These are phyloP conservation scores for Diphyllodes magnificus DNA, from an alignment of 2,113 vertebrate species.

Conservation along the genomic window DNA sequence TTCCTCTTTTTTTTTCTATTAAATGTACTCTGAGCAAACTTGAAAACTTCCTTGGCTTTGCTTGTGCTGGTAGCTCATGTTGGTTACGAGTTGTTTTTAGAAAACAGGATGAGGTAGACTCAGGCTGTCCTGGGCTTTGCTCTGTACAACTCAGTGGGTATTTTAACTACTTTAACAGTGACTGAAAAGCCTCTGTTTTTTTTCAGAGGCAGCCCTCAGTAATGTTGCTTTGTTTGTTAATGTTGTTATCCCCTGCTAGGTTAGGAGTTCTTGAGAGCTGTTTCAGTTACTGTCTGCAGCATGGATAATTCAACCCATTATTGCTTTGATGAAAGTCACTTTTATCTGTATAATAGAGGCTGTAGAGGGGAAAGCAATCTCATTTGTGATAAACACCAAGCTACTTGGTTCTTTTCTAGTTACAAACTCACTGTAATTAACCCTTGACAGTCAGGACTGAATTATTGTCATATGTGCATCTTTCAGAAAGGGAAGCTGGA, in stretches of 20 bases:
- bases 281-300: background rate
- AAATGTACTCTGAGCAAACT: background rate
- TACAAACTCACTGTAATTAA: background rate
- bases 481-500: background rate
- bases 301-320: background rate
- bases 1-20: background rate
- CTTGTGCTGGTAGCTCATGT: background rate
- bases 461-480: background rate
- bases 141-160: background rate
- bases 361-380: background rate
- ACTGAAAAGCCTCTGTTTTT: background rate
- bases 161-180: background rate
- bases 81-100: background rate
- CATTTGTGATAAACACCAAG: background rate
- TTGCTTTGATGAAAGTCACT: background rate
- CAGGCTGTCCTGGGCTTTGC: background rate
- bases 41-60: background rate
- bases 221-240: background rate
- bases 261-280: background rate
- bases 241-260: background rate
- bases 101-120: background rate
- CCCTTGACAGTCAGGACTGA: background rate
- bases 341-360: background rate
- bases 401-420: background rate
- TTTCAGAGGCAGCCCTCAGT: background rate